Conservation (phyloP, 2,888 invertebrate species). For the Hartigia nigra region DNA sequence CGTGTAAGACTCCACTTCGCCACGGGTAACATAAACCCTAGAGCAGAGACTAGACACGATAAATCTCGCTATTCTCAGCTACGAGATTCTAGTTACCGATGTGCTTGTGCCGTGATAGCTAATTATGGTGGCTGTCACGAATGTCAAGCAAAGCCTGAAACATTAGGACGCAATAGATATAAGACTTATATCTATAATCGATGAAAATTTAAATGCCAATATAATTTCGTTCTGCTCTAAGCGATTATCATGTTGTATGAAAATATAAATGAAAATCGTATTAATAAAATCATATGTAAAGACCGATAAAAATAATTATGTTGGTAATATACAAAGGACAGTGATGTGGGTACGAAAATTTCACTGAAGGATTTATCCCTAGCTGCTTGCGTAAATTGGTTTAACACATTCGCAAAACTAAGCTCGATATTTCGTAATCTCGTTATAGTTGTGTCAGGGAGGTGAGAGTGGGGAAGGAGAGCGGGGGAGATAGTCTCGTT, state of each 20-base stretch:
- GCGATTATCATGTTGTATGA: background rate
- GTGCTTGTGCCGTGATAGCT: background rate
- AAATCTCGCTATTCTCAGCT: background rate
- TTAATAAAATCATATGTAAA: background rate
- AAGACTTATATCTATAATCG: background rate
- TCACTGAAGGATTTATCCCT: background rate
- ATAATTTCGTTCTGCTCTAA: background rate
- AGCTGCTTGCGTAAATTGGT: background rate
- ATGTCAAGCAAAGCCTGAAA: background rate
- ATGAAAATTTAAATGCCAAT: background rate
- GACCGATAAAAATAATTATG: background rate
- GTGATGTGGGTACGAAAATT: background rate
- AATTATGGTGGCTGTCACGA: background rate
- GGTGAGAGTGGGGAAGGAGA: background rate
- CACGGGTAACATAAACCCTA: conserved; percentile 12
- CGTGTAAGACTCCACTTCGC: background rate
- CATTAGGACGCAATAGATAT: background rate
- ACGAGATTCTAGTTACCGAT: background rate
- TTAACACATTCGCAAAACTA: background rate
- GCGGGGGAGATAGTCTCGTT: background rate
- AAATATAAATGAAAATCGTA: background rate
- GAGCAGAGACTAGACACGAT: conserved; percentile 5
- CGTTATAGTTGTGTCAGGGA: background rate
- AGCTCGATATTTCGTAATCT: conserved; percentile 1
- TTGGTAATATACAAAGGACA: background rate